Percentiles rank a stretch among this genome's conserved stretches.
These are phyloP conservation scores for Ia io DNA, from an alignment of 2,113 vertebrate genomes.

Conservation along the genomic window DNA sequence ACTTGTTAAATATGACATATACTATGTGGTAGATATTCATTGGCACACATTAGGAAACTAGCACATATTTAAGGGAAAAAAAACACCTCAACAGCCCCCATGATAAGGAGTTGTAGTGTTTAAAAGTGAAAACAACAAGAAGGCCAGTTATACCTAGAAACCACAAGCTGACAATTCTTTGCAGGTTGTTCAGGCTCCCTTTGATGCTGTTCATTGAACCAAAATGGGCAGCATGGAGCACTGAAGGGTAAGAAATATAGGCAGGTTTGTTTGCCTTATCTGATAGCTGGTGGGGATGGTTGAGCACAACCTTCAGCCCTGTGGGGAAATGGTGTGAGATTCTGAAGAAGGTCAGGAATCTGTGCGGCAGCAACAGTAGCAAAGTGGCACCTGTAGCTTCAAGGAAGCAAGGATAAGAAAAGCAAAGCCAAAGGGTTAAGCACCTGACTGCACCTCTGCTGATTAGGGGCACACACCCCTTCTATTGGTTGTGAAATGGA, in stretches of 20 bases:
- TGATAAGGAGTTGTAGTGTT: conserved; percentile 72
- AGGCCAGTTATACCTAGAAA: conserved; percentile 66
- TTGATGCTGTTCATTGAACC: conserved; percentile 59
- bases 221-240: conserved; percentile 48
- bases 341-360: conserved; percentile 54
- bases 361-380: conserved; percentile 49
- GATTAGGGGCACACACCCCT: conserved; percentile 23
- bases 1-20: conserved; percentile 52
- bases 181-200: conserved; percentile 55
- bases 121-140: conserved; percentile 56
- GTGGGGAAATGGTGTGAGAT: conserved; percentile 53
- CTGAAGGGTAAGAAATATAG: conserved; percentile 35
- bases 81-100: conserved; percentile 5
- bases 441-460: conserved; percentile 61
- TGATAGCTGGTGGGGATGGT: conserved; percentile 45
- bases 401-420: conserved; percentile 42
- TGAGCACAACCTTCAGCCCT: conserved; percentile 33
- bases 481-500: conserved; percentile 45
- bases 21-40: conserved; percentile 54
- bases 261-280: conserved; percentile 40
- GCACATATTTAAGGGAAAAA: conserved; percentile 49
- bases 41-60: conserved; percentile 62
- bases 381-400: conserved; percentile 68
- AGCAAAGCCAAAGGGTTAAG: conserved; percentile 60
- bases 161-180: conserved; percentile 55